Percentiles rank a stretch among this genome's conserved stretches.
Conservation (phyloP, 2,113 vertebrate species). For the Corvus moneduloides region DNA sequence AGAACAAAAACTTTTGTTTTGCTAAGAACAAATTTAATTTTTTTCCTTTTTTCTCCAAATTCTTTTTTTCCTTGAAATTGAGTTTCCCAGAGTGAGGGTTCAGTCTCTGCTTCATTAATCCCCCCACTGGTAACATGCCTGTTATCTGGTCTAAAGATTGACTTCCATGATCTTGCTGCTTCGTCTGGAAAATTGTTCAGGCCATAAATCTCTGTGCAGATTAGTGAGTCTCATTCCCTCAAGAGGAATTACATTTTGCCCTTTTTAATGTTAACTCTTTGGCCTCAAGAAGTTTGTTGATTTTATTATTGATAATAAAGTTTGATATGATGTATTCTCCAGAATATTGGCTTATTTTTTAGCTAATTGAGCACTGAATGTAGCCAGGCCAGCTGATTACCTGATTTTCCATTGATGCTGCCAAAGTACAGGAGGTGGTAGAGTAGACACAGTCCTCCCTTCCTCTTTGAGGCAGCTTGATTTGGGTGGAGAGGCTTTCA, state of each 20-base stretch:
- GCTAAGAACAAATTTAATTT: neutral
- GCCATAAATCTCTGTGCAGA: slow-evolving; percentile 26
- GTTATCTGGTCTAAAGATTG: slow-evolving; percentile 9
- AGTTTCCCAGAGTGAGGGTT: neutral
- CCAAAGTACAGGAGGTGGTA: slow-evolving; percentile 32
- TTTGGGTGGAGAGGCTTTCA: neutral
- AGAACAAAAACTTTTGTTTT: neutral
- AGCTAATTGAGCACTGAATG: slow-evolving; percentile 1
- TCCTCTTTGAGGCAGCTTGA: slow-evolving; percentile 16
- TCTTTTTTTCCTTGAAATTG: neutral
- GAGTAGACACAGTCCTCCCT: neutral
- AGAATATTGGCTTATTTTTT: slow-evolving; percentile 45
- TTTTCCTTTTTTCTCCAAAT: neutral
- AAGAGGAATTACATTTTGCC: slow-evolving; percentile 2
- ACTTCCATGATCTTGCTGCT: neutral
- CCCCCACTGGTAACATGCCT: neutral
- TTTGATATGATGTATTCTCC: slow-evolving; percentile 57
- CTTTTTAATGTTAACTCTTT: slow-evolving; percentile 53
- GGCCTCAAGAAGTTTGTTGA: slow-evolving; percentile 46
- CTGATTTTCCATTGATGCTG: slow-evolving; percentile 33
- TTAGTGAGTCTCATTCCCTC: neutral
- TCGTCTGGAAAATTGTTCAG: slow-evolving; percentile 14
- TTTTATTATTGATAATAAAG: slow-evolving; percentile 67
- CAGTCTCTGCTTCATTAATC: neutral
- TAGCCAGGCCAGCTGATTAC: neutral